Base-by-base conservation (phyloP, 2,113 vertebrate species). In the Diadophis punctatus region DNA sequence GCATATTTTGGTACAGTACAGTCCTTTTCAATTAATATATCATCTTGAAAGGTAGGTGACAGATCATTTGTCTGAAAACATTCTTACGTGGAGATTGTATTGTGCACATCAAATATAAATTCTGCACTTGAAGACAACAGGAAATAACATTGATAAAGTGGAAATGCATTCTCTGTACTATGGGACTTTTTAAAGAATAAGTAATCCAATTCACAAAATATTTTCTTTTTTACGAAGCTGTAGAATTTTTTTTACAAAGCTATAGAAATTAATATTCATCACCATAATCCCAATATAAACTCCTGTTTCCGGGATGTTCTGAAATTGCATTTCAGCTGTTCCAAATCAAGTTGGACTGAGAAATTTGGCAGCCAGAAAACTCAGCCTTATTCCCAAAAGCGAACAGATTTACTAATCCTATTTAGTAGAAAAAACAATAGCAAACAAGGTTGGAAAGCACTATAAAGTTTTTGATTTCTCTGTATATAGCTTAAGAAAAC, bases 311-410 rank as follows among this genome's bases (percentile, higher is more conserved):
- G 93, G 91, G 93, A 96, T 93, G 95, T 96, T 96, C 95, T 95
- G 96, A 97, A 97, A 95, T 88, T 93, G 34, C 91, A 96, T 94
- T 89, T 97, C 95, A 97, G 96, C 95, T 97, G 95, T 94, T 97
- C 90, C 80, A 95, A 93, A 95, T 93, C 94, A 90, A 93, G 90
- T 93, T 4, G 27, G 94, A 94, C 90, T 94, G 92, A 96, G 96
- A 92, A 51, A 11, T 80, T 95, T 97, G 95, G 95, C 96, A 96
- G 74, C 56, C 53, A 51, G 93, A 92, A 91, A 95, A 89, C 90
- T 90, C 87, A 96, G 94, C 94, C 94, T 92, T 90, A 92, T 95
- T 97, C 96, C 94, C 97, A 53, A 90, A 91, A 88, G 91, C 94
- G 58, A 97, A 94, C 4, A 91, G 16, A 93, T 93, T 87, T 95